These are phyloP conservation scores for Myopa tessellatipennis DNA, from an alignment of 2,888 invertebrate species.

Conservation along the genomic window DNA sequence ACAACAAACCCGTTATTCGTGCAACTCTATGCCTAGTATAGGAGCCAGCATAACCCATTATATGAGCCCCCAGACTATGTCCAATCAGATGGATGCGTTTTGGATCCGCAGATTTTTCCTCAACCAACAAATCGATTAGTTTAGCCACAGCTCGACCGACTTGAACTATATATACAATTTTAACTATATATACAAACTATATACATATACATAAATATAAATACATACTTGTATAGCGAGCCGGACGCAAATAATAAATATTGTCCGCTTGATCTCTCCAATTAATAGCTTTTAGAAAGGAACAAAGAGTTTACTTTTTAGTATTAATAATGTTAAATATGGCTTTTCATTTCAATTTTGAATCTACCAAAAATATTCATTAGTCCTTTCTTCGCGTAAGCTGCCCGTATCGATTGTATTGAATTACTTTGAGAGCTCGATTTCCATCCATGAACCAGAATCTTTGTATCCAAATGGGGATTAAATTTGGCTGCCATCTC, in stretches of 20 bases:
- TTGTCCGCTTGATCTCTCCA: conserved; percentile 66
- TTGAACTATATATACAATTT: conserved; percentile 48
- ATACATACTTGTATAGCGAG: conserved; percentile 55
- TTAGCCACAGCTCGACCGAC: conserved; percentile 65
- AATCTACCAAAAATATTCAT: conserved; percentile 62
- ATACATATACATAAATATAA: too few species aligned
- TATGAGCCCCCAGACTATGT: conserved; percentile 74
- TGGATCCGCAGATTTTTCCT: conserved; percentile 62
- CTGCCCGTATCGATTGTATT: conserved; percentile 65
- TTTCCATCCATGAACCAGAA: conserved; percentile 67
- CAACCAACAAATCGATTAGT: conserved; percentile 63
- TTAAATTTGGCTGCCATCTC: conserved; percentile 64
- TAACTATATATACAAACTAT: too few species aligned
- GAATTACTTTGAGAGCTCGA: conserved; percentile 65
- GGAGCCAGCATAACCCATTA: conserved; percentile 72
- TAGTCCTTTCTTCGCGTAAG: conserved; percentile 60
- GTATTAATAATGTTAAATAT: background rate
- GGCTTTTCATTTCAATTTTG: background rate
- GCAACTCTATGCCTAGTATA: conserved; percentile 68
- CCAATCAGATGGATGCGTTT: conserved; percentile 65
- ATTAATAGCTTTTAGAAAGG: conserved; percentile 58
- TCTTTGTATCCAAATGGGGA: conserved; percentile 63
- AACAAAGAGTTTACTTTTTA: background rate
- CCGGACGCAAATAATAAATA: conserved; percentile 64
- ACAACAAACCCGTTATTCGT: conserved; percentile 72